Evolutionary conservation across 2,888 invertebrate genomes (phyloP).

Genomic region (Dinocampus coccinellae): DNA sequence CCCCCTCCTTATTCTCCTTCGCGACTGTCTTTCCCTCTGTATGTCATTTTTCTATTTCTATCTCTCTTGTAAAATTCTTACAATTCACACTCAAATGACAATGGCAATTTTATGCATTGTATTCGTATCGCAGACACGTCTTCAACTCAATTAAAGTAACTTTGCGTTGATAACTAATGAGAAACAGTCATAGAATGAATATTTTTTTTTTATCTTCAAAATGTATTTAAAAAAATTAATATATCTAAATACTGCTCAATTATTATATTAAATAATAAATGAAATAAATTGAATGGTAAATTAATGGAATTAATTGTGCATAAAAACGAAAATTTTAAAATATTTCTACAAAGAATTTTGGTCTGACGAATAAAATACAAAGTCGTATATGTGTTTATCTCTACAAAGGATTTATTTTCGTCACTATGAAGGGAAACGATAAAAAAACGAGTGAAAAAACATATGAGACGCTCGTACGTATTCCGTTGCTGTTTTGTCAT

Average conservation of each 20-base stretch:
- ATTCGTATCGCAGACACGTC: not conserved
- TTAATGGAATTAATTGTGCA: not conserved
- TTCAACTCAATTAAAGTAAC: not conserved
- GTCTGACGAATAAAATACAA: constrained; percentile 5
- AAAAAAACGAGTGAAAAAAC: constrained; percentile 19
- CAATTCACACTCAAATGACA: not conserved
- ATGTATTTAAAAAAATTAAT: not conserved
- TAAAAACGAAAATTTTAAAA: not conserved
- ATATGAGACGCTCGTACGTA: constrained; percentile 14
- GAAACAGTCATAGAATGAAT: not conserved
- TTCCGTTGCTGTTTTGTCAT: constrained; percentile 40
- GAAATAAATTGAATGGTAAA: not conserved
- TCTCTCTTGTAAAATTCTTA: not conserved
- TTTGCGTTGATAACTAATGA: not conserved
- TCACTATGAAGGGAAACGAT: constrained; percentile 35
- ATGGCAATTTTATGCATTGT: not conserved
- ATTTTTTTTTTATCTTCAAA: not conserved
- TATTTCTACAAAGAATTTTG: not conserved
- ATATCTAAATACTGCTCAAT: not conserved
- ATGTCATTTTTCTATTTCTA: not conserved
- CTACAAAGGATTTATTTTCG: constrained; percentile 51
- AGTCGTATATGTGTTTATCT: constrained; percentile 27
- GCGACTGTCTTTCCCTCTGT: not conserved
- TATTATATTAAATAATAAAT: not conserved
- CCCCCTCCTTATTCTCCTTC: not conserved